These are phyloP conservation scores for Rhodophaea formosa DNA, from an alignment of 2,888 invertebrate species.

Conservation along the genomic window DNA sequence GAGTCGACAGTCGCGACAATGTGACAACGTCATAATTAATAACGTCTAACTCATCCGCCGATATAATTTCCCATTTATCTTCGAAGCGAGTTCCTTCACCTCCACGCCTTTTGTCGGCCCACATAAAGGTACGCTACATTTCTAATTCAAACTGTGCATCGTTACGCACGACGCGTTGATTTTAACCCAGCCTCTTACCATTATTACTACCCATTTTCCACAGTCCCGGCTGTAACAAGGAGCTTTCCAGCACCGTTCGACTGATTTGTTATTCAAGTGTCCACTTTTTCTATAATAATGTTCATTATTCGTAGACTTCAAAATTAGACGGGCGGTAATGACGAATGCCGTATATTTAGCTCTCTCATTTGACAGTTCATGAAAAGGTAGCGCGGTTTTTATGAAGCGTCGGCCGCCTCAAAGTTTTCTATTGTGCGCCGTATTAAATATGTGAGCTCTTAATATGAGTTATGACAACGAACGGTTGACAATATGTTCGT, in stretches of 20 bases:
- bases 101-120: constrained; percentile 64
- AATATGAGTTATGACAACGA: constrained; percentile 68
- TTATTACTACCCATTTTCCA: constrained; percentile 27
- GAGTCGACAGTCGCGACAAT: constrained; percentile 65
- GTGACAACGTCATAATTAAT: constrained; percentile 80
- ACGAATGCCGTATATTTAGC: constrained; percentile 72
- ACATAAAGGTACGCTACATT: constrained; percentile 69
- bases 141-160: constrained; percentile 71
- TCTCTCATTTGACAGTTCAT: constrained; percentile 57
- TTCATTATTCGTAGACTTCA: constrained; percentile 36
- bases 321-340: constrained; percentile 65
- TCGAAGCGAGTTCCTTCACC: constrained; percentile 69
- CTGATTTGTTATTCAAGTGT: constrained; percentile 29
- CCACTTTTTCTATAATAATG: constrained; percentile 26
- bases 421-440: constrained; percentile 49
- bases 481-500: constrained; percentile 62
- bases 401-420: constrained; percentile 48
- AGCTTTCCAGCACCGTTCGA: constrained; percentile 19
- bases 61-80: constrained; percentile 80
- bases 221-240: constrained; percentile 20
- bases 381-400: constrained; percentile 65
- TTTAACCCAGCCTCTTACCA: constrained; percentile 47
- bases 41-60: constrained; percentile 75
- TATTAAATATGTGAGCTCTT: constrained; percentile 65
- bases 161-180: constrained; percentile 74